These are phyloP conservation scores for Datnioides undecimradiatus DNA, from an alignment of 2,113 vertebrate species.

Conservation along the genomic window DNA sequence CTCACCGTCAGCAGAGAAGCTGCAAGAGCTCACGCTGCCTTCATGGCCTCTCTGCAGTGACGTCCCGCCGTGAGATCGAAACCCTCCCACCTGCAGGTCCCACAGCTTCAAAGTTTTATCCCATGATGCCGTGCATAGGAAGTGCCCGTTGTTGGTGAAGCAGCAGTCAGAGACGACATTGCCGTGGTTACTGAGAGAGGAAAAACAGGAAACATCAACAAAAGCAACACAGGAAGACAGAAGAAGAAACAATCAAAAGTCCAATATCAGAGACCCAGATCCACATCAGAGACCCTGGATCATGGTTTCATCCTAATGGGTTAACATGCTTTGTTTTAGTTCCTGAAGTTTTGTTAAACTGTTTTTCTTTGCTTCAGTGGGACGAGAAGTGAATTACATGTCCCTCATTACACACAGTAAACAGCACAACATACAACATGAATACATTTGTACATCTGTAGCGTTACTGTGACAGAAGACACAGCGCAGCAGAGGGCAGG, in stretches of 20 bases:
- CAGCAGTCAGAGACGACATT: conserved; percentile 85
- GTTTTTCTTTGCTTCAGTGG: too few relatives aligned
- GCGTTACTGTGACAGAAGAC: too few relatives aligned
- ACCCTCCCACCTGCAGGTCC: conserved; percentile 82
- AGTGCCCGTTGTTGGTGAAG: conserved; percentile 82
- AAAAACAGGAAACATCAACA: background rate
- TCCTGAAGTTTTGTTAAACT: too few relatives aligned
- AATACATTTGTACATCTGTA: too few relatives aligned
- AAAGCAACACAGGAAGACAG: background rate
- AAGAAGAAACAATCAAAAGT: background rate
- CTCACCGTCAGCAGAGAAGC: conserved; percentile 83
- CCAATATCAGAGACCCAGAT: too few relatives aligned
- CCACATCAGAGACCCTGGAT: too few relatives aligned
- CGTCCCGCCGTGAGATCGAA: conserved; percentile 71
- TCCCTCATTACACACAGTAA: too few relatives aligned
- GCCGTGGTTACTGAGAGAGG: conserved; percentile 79
- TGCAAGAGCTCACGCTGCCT: conserved; percentile 85
- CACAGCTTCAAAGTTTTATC: conserved; percentile 86
- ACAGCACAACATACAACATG: too few relatives aligned
- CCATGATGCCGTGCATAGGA: conserved; percentile 87
- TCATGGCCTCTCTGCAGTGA: conserved; percentile 73
- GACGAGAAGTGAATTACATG: too few relatives aligned
- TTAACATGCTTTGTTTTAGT: too few relatives aligned
- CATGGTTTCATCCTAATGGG: too few relatives aligned
- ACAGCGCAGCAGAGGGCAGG: too few relatives aligned